Evolutionary conservation across 2,888 invertebrate species (phyloP).

Genomic region (Stenchaetothrips biformis): DNA sequence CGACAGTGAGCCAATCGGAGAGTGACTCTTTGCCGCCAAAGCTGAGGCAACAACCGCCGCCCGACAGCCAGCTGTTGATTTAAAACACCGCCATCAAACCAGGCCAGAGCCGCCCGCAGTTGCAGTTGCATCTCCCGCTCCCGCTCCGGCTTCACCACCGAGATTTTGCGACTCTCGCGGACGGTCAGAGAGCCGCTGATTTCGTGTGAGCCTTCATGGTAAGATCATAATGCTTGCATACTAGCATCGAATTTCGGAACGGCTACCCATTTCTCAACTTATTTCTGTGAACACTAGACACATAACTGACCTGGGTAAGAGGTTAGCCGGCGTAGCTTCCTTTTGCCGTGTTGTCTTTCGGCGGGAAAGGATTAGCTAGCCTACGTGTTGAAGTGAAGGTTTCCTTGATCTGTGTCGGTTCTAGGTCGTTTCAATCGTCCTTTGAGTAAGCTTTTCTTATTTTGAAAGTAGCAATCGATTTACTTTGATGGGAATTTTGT

Average conservation of each 20-base stretch:
- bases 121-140: neutral
- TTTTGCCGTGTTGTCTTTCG: conserved; percentile 9
- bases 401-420: no score
- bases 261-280: neutral
- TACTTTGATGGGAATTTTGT: neutral
- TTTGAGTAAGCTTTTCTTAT: neutral
- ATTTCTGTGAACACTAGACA: neutral
- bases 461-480: neutral
- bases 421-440: neutral
- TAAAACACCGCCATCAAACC: neutral
- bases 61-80: conserved; percentile 20
- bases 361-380: conserved; percentile 11
- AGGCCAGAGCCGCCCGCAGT: neutral
- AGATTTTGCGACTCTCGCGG: neutral
- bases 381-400: neutral
- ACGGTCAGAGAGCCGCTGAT: neutral
- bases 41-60: neutral
- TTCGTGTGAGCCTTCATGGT: neutral
- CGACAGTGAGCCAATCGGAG: neutral
- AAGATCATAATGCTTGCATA: neutral
- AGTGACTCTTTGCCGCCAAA: conserved; percentile 10
- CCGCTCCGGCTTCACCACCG: no score
- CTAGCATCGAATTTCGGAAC: neutral
- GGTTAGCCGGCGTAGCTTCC: conserved; percentile 7
- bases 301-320: neutral